These are phyloP conservation scores for Amazona ochrocephala DNA, from an alignment of 2,797 vertebrate species.

Conservation along the genomic window DNA sequence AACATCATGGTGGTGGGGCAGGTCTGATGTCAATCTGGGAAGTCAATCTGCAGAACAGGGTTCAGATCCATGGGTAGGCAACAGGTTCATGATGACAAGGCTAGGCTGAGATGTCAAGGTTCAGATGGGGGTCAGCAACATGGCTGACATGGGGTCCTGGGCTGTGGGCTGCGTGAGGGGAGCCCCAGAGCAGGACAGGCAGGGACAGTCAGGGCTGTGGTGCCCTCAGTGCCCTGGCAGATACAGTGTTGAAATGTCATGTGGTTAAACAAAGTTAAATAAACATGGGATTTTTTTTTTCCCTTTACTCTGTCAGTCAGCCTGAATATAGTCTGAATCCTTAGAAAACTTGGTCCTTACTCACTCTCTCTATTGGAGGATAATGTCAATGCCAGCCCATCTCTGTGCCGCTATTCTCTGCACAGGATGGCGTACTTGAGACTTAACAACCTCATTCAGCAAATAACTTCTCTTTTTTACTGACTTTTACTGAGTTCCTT, in stretches of 20 bases:
- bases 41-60: neutral
- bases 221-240: neutral
- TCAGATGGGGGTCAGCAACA: neutral
- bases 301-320: neutral
- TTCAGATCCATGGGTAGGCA: neutral
- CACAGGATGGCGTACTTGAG: neutral
- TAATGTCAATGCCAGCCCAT: neutral
- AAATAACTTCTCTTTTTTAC: neutral
- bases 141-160: neutral
- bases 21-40: neutral
- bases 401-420: neutral
- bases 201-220: neutral
- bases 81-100: neutral
- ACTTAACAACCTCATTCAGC: neutral
- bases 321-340: neutral
- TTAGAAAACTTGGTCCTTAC: neutral
- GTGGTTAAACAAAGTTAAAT: neutral
- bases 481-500: neutral
- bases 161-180: no score
- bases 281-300: neutral
- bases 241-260: neutral
- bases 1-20: neutral
- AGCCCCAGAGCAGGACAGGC: accelerated
- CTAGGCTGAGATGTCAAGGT: neutral
- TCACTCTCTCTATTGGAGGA: neutral